Conservation (phyloP, 2,113 vertebrate genomes). For the Pluvialis apricaria region DNA sequence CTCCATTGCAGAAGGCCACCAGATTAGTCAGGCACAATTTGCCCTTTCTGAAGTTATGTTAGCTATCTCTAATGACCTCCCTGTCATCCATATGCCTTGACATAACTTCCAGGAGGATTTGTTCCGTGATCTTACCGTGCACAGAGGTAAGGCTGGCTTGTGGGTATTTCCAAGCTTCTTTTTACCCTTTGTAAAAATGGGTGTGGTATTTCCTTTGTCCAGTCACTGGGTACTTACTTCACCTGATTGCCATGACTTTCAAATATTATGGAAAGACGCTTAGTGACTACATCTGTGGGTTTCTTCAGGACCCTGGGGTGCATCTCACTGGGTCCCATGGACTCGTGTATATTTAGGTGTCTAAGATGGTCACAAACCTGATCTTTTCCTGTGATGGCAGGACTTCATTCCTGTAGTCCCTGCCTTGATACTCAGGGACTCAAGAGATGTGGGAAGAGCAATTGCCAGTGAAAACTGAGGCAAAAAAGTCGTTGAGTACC, state of each 20-base stretch:
- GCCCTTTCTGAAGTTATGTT: background rate
- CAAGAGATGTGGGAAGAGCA: background rate
- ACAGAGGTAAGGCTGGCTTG: background rate
- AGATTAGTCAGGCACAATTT: background rate
- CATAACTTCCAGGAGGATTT: background rate
- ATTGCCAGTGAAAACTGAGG: background rate
- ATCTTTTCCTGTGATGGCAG: accelerated
- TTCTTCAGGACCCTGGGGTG: background rate
- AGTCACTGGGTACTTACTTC: background rate
- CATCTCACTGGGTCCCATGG: background rate
- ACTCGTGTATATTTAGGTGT: no score
- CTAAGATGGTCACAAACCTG: background rate
- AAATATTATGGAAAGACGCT: background rate
- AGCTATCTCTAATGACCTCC: background rate
- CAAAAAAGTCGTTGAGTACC: background rate
- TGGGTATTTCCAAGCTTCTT: background rate
- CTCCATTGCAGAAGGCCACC: background rate
- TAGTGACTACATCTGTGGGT: background rate
- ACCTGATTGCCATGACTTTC: background rate
- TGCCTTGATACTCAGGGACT: background rate
- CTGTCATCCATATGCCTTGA: background rate
- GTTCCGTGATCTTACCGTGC: background rate
- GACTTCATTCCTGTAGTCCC: background rate
- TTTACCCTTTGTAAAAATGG: background rate
- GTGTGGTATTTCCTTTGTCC: background rate